Conservation (phyloP, 2,113 vertebrate genomes). For the Gobiocypris rarus region DNA sequence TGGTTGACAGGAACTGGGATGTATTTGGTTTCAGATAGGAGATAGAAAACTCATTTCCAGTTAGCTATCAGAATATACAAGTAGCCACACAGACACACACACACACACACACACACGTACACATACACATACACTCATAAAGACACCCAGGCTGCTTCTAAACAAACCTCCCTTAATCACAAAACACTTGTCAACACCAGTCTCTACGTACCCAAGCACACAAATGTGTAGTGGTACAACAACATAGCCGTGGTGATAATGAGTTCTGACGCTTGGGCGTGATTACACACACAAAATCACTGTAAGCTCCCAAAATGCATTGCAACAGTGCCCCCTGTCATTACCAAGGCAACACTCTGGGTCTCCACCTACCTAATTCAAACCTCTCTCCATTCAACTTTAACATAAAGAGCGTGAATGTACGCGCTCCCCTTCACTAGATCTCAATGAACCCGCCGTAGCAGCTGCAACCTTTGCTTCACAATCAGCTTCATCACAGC, state of each 20-base stretch:
- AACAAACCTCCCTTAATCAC: constrained; percentile 24
- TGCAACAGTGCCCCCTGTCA: constrained; percentile 52
- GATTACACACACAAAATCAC: constrained; percentile 2
- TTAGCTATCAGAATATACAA: constrained; percentile 52
- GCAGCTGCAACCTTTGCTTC: constrained; percentile 41
- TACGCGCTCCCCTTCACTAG: not conserved
- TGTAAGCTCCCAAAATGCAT: constrained; percentile 30
- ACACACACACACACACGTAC: constrained; percentile 13
- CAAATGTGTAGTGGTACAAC: constrained; percentile 15
- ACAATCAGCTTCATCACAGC: constrained; percentile 37
- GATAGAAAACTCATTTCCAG: constrained; percentile 58
- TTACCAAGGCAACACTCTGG: constrained; percentile 2
- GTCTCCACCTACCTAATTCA: constrained; percentile 17
- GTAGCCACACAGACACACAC: constrained; percentile 19
- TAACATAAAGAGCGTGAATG: not conserved
- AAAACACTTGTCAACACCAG: constrained; percentile 16
- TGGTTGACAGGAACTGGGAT: constrained; percentile 52
- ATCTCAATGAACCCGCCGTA: constrained; percentile 23
- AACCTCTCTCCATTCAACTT: constrained; percentile 20
- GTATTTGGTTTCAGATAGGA: constrained; percentile 59
- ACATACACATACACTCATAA: constrained; percentile 1
- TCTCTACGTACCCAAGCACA: constrained; percentile 4
- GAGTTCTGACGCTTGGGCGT: constrained; percentile 1
- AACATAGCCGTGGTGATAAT: constrained; percentile 18
- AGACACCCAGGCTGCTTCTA: not conserved